phyloP scores from a whole-genome alignment of 2,113 vertebrate species.

The Hystrix brachyura region DNA sequence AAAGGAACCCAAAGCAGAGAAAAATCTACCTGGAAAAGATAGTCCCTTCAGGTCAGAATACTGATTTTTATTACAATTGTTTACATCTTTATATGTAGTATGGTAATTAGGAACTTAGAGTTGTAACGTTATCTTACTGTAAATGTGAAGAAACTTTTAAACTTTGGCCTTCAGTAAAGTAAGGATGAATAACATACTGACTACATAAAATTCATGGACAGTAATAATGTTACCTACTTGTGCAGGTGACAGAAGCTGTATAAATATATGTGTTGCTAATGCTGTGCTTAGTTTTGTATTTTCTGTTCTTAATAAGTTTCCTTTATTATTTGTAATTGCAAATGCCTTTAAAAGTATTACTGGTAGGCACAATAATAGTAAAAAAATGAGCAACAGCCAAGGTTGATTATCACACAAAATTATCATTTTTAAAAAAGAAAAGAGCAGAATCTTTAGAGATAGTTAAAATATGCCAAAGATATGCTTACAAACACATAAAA shows the following conservation, averaged over 20 bases:
- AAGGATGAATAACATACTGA: constrained; percentile 19
- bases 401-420: constrained; percentile 23
- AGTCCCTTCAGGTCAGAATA: constrained; percentile 4
- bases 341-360: not conserved
- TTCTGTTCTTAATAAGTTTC: constrained; percentile 40
- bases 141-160: constrained; percentile 25
- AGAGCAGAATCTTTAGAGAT: not conserved
- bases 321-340: constrained; percentile 43
- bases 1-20: not conserved
- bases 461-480: constrained; percentile 8
- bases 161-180: not conserved
- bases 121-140: constrained; percentile 12
- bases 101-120: constrained; percentile 13
- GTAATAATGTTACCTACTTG: not conserved
- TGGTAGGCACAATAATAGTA: not conserved
- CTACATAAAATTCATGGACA: constrained; percentile 9
- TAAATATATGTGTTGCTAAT: not conserved
- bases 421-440: not conserved
- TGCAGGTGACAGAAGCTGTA: not conserved
- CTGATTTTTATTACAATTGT: not conserved
- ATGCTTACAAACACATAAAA: not conserved
- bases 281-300: constrained; percentile 22
- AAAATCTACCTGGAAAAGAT: constrained; percentile 38
- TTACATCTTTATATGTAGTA: not conserved
- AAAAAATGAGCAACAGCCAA: constrained; percentile 30